Percentiles rank a stretch among this genome's conserved stretches.
Evolutionary conservation across 2,113 vertebrate species (phyloP).

Genomic region (Syrrhaptes paradoxus): DNA sequence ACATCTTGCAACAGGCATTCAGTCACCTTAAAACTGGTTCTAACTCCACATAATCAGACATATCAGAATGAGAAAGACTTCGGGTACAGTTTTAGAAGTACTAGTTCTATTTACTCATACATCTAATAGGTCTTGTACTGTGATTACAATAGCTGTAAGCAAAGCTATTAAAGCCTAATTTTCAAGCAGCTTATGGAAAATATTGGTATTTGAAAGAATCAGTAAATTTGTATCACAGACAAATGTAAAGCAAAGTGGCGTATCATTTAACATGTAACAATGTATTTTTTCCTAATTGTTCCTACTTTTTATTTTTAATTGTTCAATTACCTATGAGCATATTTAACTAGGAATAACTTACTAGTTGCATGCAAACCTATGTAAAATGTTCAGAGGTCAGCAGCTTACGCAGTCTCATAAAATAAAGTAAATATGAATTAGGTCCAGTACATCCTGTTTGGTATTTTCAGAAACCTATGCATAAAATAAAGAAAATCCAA

Average conservation of each 20-base stretch:
- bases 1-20: background rate
- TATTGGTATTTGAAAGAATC: background rate
- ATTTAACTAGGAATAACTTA: background rate
- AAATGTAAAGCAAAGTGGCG: background rate
- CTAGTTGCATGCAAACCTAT: background rate
- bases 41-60: background rate
- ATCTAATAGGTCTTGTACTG: background rate
- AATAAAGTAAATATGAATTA: background rate
- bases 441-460: fast-evolving
- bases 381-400: background rate
- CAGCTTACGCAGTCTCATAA: background rate
- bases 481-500: background rate
- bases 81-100: background rate
- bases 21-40: background rate
- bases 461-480: background rate
- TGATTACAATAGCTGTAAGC: background rate
- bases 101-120: background rate
- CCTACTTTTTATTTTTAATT: background rate
- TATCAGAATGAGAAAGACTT: background rate
- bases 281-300: background rate
- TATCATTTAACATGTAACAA: background rate
- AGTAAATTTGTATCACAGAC: background rate
- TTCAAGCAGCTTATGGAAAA: background rate
- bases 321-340: background rate
- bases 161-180: background rate